These are phyloP conservation scores for Clarias laeviceps DNA, from an alignment of 2,797 vertebrate species.

Conservation along the genomic window DNA sequence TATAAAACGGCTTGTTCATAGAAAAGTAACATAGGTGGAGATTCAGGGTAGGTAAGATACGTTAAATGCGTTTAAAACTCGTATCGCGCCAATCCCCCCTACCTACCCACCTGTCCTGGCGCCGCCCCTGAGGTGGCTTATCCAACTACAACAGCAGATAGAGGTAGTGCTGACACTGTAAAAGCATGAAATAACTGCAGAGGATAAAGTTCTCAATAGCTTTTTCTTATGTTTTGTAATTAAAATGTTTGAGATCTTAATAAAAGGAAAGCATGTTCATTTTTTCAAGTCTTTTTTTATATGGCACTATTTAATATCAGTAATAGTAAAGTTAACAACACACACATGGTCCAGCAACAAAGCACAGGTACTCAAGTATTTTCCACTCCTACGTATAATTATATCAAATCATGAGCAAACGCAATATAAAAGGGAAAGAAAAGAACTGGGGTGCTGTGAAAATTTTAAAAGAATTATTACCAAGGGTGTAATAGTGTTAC, in stretches of 20 bases:
- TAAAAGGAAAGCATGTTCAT: background rate
- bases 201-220: background rate
- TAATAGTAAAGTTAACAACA: background rate
- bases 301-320: background rate
- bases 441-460: background rate
- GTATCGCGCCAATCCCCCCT: too few relatives aligned
- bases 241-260: background rate
- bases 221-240: background rate
- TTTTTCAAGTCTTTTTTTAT: background rate
- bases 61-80: too few relatives aligned
- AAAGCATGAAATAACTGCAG: background rate
- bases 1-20: too few relatives aligned
- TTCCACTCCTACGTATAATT: background rate
- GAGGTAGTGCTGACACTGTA: background rate
- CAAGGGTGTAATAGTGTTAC: background rate
- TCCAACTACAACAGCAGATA: background rate
- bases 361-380: background rate
- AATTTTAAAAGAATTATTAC: background rate
- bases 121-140: background rate
- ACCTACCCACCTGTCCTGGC: too few relatives aligned
- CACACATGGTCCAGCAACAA: background rate
- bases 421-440: background rate
- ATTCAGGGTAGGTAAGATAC: too few relatives aligned
- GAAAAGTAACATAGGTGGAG: too few relatives aligned
- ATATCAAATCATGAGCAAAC: background rate